Evolutionary conservation across 2,113 vertebrate genomes (phyloP).

Genomic region (Rhinopithecus roxellana): DNA sequence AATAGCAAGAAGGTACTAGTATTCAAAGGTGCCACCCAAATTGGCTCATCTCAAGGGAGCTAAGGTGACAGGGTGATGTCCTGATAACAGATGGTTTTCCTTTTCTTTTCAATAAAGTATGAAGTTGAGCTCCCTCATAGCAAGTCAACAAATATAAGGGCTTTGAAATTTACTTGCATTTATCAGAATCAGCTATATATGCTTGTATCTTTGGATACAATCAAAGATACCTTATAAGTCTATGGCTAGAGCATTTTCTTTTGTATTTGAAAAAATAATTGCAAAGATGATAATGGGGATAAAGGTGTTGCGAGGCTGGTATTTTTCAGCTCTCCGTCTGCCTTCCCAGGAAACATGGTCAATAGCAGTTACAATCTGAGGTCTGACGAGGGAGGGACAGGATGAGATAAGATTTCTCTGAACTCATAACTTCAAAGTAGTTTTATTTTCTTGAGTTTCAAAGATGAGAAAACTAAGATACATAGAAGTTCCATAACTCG

Average conservation of each 20-base stretch:
- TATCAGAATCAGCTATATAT: not conserved
- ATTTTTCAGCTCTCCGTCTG: not conserved
- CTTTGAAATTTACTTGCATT: not conserved
- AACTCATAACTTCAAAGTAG: not conserved
- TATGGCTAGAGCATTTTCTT: not conserved
- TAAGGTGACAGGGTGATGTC: conserved; percentile 34
- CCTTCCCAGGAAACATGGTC: not conserved
- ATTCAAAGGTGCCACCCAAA: conserved; percentile 49
- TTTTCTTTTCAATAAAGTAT: conserved; percentile 24
- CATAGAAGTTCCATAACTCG: not conserved
- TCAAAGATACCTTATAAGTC: not conserved
- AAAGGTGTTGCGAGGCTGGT: not conserved
- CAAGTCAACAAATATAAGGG: not conserved
- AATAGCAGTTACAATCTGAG: not conserved
- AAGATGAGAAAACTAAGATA: not conserved
- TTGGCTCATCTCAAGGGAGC: conserved; percentile 5
- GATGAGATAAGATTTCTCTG: not conserved
- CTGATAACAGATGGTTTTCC: conserved; percentile 16
- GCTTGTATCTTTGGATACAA: not conserved
- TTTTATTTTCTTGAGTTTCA: not conserved
- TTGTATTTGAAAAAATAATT: not conserved
- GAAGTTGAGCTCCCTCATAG: not conserved
- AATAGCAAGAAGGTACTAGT: conserved; percentile 24
- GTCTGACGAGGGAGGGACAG: not conserved
- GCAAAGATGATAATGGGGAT: not conserved